Evolutionary conservation across 1,140 invertebrate species (phyloP).

Genomic region (Samia ricini): DNA sequence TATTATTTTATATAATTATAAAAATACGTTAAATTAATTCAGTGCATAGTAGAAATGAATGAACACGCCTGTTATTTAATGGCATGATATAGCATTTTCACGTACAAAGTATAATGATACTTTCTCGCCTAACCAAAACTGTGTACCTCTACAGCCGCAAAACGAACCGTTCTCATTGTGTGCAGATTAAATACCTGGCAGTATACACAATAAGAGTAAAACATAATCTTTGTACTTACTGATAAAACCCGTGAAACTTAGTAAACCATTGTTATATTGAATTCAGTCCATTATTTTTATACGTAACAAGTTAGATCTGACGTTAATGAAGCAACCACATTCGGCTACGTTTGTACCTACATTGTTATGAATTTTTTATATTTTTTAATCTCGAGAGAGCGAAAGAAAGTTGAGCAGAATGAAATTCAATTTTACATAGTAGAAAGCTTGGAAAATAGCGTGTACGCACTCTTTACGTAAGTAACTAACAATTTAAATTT

Average conservation of each 20-base stretch:
- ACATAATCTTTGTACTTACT: neutral
- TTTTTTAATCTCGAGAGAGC: neutral
- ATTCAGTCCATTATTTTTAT: neutral
- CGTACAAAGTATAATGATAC: slow-evolving; percentile 52
- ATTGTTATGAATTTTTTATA: neutral
- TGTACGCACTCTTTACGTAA: slow-evolving; percentile 3
- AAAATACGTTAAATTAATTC: neutral
- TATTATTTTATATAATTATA: neutral
- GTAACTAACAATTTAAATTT: neutral
- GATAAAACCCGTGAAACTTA: neutral
- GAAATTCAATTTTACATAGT: slow-evolving; percentile 20
- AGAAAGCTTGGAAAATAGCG: slow-evolving; percentile 23
- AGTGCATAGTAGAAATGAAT: neutral
- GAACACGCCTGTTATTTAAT: slow-evolving; percentile 25
- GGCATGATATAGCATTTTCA: slow-evolving; percentile 54
- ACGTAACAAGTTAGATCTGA: neutral
- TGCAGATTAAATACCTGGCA: slow-evolving; percentile 54
- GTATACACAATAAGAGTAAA: slow-evolving; percentile 15
- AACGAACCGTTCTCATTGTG: slow-evolving; percentile 59
- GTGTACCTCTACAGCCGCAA: slow-evolving; percentile 25
- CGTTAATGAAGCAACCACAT: neutral
- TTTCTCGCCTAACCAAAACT: slow-evolving; percentile 52
- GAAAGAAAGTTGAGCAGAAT: slow-evolving; percentile 19
- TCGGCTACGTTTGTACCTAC: neutral
- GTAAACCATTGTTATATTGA: neutral